Evolutionary conservation across 1,140 invertebrate genomes (phyloP).

Genomic region (Bombus haemorrhoidalis): DNA sequence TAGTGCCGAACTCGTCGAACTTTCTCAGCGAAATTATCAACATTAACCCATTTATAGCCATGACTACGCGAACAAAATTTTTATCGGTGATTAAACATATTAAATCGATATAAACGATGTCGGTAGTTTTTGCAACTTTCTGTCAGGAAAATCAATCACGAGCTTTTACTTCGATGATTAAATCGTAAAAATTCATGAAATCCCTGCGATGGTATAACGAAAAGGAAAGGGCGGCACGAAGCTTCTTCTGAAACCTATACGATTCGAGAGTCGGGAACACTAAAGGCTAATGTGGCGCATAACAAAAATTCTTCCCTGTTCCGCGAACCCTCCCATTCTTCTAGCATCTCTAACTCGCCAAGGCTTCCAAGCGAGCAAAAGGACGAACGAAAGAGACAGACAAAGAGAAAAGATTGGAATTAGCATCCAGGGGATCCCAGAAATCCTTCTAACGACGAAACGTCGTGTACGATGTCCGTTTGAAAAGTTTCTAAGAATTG

Average conservation of each 20-base stretch:
- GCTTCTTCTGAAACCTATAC: not conserved
- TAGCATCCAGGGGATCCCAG: not conserved
- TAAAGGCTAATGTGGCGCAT: not conserved
- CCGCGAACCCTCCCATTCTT: not conserved
- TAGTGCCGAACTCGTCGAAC: constrained; percentile 46
- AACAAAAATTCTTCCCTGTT: constrained; percentile 17
- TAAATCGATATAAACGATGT: not conserved
- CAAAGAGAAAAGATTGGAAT: not conserved
- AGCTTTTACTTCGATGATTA: not conserved
- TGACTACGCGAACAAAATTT: constrained; percentile 1
- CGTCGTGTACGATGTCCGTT: not conserved
- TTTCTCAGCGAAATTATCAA: constrained; percentile 52
- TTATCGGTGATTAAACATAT: constrained; percentile 13
- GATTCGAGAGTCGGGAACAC: not conserved
- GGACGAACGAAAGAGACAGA: not conserved
- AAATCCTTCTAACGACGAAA: not conserved
- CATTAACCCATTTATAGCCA: constrained; percentile 51
- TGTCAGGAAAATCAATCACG: too few species aligned
- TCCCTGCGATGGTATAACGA: too few species aligned
- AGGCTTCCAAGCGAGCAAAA: not conserved
- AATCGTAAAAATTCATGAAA: not conserved
- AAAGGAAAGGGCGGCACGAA: not conserved
- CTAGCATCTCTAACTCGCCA: not conserved
- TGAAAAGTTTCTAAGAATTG: not conserved
- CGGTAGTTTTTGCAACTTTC: not conserved